Base-by-base conservation (phyloP, 2,113 vertebrate species). In the Callopanchax toddi region DNA sequence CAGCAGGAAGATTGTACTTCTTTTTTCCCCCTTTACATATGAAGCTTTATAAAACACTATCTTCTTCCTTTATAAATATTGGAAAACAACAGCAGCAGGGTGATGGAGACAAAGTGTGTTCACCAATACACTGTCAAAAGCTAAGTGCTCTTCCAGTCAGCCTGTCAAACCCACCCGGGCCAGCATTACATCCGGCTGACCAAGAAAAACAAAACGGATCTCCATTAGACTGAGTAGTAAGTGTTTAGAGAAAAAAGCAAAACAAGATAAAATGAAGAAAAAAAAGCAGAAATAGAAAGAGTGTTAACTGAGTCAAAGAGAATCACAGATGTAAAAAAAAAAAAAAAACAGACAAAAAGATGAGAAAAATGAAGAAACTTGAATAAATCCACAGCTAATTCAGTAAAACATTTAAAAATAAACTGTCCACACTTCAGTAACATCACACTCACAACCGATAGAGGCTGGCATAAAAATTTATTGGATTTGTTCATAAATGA, bases 141-240 rank as follows among this genome's bases (percentile, higher is more conserved):
- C 72, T 85, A 74, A 89, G 86, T 86, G 85, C 78, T 83, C 74
- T 85, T 86, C 75, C 78, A 82, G 81, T 82, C 78, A 87, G 43
- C 72, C 51, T 39, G 56, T 63, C 65, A 49, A 61, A 80, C 78
- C 48, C 62, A 67, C 44, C 48, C 60, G 54, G 57, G 34, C 67
- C 36, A 46, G 58, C 37, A 55, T 9, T 6, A 60, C 54, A 82
- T 79, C 76, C 66, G 56, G 69, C 64, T 52, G 67, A 73, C 60
- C 74, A 73, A 68, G 56, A 64, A 16, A 8, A 68, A 67, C 54
- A 55, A 36, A 48, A 49, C 48, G 53, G 10, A 63, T 34, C 13
- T 51, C 16, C 36, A 36, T 67, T 26, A 71, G 60, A 20, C 18
- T 20, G 37, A 59, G 3, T 2, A 55, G 52, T 62, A 23, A 55